Evolutionary conservation across 2,113 vertebrate species (phyloP).

Genomic region (Bubalus kerabau): DNA sequence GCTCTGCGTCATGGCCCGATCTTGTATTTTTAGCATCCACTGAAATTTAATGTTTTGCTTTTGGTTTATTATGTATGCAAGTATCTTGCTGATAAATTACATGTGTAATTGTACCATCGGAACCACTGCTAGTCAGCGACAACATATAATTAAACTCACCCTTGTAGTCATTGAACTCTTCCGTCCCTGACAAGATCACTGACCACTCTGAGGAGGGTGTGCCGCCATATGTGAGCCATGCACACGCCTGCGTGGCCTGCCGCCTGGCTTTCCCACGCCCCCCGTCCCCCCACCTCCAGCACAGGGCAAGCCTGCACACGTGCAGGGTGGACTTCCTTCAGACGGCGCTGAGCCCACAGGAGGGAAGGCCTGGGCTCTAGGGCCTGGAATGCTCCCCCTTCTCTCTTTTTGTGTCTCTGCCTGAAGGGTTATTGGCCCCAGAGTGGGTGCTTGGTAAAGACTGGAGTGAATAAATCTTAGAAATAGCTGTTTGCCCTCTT

Average conservation of each 20-base stretch:
- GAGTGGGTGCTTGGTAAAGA: not conserved
- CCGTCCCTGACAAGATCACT: constrained; percentile 47
- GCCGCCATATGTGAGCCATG: not conserved
- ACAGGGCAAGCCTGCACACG: fast-evolving
- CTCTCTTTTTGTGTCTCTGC: not conserved
- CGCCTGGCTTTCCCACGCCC: fast-evolving
- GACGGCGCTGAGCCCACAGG: fast-evolving
- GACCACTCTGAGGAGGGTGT: constrained; percentile 46
- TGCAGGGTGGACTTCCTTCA: not conserved
- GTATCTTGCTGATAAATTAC: constrained; percentile 72
- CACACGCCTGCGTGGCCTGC: not conserved
- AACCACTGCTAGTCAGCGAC: constrained; percentile 55
- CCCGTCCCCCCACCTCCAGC: fast-evolving
- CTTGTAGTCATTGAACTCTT: constrained; percentile 64
- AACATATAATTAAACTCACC: constrained; percentile 64
- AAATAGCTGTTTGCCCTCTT: not conserved
- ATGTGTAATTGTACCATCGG: constrained; percentile 50
- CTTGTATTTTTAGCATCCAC: constrained; percentile 37
- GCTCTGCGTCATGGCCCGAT: not conserved
- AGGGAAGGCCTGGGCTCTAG: not conserved
- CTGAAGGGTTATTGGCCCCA: not conserved
- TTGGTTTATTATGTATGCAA: constrained; percentile 61
- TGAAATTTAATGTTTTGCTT: constrained; percentile 45
- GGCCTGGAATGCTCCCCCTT: not conserved
- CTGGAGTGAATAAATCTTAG: not conserved